Base-by-base conservation (phyloP, 92 coral and sea anemone species). In the Parazoanthus swiftii region DNA sequence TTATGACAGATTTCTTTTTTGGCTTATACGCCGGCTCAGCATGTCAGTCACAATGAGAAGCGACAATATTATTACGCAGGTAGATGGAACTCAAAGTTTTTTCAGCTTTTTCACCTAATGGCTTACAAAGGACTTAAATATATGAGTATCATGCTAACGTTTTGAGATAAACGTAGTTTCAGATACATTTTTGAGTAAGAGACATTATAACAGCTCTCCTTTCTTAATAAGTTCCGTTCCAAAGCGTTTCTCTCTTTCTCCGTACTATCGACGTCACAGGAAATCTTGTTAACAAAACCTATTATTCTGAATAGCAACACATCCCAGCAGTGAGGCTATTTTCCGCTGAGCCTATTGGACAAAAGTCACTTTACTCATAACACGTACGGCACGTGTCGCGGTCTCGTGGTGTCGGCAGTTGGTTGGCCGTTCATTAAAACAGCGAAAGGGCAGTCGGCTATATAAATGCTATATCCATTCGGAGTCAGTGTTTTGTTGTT, bases 401-500 rank as follows among this genome's bases (percentile, higher is more conserved):
- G 79, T 67, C 67, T 44, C 25, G 79, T 48, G 86, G 36, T 63
- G 58, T 66, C 86, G 18, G 86, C 65, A 84, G 87, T 84, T 84
- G 66, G 63, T 89, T 91, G 84, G 42, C 67, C 80, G 80, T 86
- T 91, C 89, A 85, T 89, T 72, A 89, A 58, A 70, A 75, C 85
- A 74, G 86, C 73, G 89, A 86, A 89, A 85, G 94, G 89, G 88
- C 98, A 92, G 89, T 89, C 91, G 92, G 94, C 81, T 91, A 58
- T 58, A 77, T 86, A 76, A 76, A 36, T 23, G 58, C 43, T 56
- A 39, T 56, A 39, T 71, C 13, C 25, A 72, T 29, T 71, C 78
- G 4, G 46, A 70, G 79, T 1, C 15, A 16, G 51, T 54, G 14
- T 26, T 76, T 76, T 20, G 80, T 76, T 76, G 80, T 54, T 48